Conservation (phyloP, 2,888 invertebrate species). For the Ophonus ardosiacus region DNA sequence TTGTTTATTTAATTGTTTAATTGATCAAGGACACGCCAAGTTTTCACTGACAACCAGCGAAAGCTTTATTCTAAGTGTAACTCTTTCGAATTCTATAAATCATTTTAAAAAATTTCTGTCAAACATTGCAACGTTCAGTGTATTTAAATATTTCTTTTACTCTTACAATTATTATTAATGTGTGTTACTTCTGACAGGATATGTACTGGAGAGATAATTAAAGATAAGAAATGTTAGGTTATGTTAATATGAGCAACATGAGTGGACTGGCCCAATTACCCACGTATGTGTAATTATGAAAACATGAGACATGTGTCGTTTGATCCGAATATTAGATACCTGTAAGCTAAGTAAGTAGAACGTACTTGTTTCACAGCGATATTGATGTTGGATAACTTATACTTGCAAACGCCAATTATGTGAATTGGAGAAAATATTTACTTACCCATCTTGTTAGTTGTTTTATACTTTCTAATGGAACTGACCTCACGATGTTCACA, state of each 20-base stretch:
- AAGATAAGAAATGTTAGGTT: neutral
- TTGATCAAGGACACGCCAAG: no score
- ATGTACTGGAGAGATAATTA: slow-evolving; percentile 24
- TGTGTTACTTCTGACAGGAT: slow-evolving; percentile 19
- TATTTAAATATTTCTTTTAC: neutral
- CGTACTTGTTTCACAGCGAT: slow-evolving; percentile 48
- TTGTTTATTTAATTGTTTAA: no score
- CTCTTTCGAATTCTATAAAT: no score
- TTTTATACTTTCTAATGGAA: slow-evolving; percentile 49
- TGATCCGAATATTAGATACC: slow-evolving; percentile 23
- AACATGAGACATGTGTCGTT: slow-evolving; percentile 14
- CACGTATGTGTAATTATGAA: slow-evolving; percentile 22
- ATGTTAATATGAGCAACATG: slow-evolving; percentile 36
- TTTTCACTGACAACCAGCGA: no score
- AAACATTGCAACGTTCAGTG: no score
- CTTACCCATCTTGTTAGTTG: slow-evolving; percentile 12
- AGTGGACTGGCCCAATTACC: slow-evolving; percentile 23
- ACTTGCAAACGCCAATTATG: slow-evolving; percentile 38
- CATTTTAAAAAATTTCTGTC: no score
- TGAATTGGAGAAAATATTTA: slow-evolving; percentile 57
- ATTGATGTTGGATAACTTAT: slow-evolving; percentile 49
- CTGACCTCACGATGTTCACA: neutral
- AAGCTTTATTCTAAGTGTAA: no score
- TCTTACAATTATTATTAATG: neutral
- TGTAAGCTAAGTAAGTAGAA: slow-evolving; percentile 13